Percentiles rank a stretch among this genome's conserved stretches.
These are phyloP conservation scores for Pelmatolapia mariae DNA, from an alignment of 2,113 vertebrate species.

Conservation along the genomic window DNA sequence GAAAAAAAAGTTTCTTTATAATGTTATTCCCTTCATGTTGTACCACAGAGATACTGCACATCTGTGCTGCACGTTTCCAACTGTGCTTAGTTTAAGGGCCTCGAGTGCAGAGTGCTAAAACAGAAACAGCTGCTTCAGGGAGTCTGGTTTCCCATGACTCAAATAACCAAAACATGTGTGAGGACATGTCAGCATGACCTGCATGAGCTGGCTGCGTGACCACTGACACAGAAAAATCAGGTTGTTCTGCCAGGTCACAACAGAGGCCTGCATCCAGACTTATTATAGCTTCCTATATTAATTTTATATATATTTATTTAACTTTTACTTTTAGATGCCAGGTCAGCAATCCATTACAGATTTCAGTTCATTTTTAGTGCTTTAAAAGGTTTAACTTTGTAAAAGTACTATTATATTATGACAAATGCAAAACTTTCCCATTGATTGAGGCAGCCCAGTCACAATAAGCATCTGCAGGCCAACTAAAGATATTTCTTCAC, in stretches of 20 bases:
- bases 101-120: background rate
- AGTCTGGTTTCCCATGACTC: slow-evolving; percentile 18
- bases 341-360: rapidly evolving
- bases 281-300: background rate
- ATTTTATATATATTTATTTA: background rate
- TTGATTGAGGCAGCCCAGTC: background rate
- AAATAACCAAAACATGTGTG: background rate
- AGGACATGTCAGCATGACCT: background rate
- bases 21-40: background rate
- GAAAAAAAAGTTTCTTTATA: background rate
- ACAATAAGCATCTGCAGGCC: background rate
- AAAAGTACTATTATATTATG: background rate
- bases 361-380: background rate
- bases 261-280: background rate
- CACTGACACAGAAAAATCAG: background rate
- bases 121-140: slow-evolving; percentile 17
- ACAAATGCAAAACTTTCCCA: background rate
- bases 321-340: background rate
- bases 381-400: background rate
- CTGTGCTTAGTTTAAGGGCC: background rate
- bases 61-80: background rate
- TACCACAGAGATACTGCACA: background rate
- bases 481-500: background rate
- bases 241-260: background rate
- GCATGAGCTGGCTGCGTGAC: background rate